Percentiles rank a stretch among this genome's conserved stretches.
These are phyloP conservation scores for Ctenodactylus gundi DNA, from an alignment of 2,113 vertebrate genomes.

Conservation along the genomic window DNA sequence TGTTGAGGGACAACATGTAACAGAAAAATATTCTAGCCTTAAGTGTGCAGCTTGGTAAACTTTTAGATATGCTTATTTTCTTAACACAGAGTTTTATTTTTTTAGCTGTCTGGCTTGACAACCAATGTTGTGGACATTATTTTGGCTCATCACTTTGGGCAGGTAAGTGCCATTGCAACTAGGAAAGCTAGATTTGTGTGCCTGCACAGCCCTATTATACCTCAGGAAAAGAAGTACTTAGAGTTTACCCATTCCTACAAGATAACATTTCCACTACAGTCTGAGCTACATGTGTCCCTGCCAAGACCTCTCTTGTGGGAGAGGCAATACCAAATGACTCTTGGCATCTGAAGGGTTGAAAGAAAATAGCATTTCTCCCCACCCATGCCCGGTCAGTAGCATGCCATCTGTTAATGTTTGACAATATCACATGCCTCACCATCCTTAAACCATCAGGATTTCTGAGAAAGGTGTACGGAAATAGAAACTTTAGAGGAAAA, in stretches of 20 bases:
- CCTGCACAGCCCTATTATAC: not conserved
- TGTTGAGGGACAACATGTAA: not conserved
- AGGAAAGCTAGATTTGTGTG: not conserved
- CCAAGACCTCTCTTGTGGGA: not conserved
- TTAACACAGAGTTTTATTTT: conserved; percentile 49
- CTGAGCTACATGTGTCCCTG: not conserved
- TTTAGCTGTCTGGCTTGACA: conserved; percentile 95
- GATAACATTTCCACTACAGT: not conserved
- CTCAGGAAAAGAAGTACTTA: not conserved
- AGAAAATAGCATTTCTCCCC: not conserved
- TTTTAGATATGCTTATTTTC: conserved; percentile 14
- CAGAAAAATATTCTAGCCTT: not conserved
- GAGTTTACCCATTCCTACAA: not conserved
- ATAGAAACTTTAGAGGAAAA: conserved; percentile 27
- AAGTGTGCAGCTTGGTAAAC: not conserved
- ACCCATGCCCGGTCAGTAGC: conserved; percentile 3
- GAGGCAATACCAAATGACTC: not conserved
- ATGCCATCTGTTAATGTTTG: conserved; percentile 65
- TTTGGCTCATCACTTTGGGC: conserved; percentile 95
- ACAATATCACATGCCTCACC: conserved; percentile 9
- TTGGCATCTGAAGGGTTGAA: conserved; percentile 29
- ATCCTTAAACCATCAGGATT: conserved; percentile 28
- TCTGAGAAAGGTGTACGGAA: conserved; percentile 42
- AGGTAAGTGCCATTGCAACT: conserved; percentile 85
- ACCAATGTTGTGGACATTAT: conserved; percentile 94